Percentiles rank a stretch among this genome's conserved stretches.
phyloP scores from a whole-genome alignment of 2,888 invertebrate species.

The Erpobdella octoculata region DNA sequence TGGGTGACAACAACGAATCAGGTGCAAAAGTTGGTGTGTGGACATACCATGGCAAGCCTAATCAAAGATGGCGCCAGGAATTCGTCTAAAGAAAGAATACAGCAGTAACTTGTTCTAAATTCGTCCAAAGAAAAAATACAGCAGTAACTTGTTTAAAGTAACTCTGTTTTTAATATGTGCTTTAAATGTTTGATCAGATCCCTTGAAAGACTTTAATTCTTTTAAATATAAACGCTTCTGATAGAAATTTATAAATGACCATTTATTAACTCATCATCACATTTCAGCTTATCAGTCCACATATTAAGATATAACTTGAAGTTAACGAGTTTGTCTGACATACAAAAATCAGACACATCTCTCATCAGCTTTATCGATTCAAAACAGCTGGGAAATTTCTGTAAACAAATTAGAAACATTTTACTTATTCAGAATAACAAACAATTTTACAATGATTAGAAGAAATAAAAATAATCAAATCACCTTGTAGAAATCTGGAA shows the following conservation, averaged over 20 bases:
- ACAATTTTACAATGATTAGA: not conserved
- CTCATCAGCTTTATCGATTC: too few relatives aligned
- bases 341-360: too few relatives aligned
- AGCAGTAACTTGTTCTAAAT: too few relatives aligned
- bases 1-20: not conserved
- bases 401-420: not conserved
- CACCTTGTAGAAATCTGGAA: not conserved
- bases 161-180: too few relatives aligned
- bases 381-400: not conserved
- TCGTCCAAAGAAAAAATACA: too few relatives aligned
- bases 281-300: too few relatives aligned
- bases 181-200: too few relatives aligned
- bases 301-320: not conserved
- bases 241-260: not conserved
- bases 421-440: not conserved
- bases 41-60: constrained; percentile 7
- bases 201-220: not conserved
- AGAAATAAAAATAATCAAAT: not conserved
- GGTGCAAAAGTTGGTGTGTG: constrained; percentile 17
- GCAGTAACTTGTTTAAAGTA: too few relatives aligned
- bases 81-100: constrained; percentile 1
- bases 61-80: constrained; percentile 19
- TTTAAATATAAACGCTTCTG: not conserved
- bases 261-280: too few relatives aligned
- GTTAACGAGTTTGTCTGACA: not conserved